Evolutionary conservation across 2,113 vertebrate genomes (phyloP), one percentile per base, ranked within the genome.

Genomic region (Hypomesus transpacificus): DNA sequence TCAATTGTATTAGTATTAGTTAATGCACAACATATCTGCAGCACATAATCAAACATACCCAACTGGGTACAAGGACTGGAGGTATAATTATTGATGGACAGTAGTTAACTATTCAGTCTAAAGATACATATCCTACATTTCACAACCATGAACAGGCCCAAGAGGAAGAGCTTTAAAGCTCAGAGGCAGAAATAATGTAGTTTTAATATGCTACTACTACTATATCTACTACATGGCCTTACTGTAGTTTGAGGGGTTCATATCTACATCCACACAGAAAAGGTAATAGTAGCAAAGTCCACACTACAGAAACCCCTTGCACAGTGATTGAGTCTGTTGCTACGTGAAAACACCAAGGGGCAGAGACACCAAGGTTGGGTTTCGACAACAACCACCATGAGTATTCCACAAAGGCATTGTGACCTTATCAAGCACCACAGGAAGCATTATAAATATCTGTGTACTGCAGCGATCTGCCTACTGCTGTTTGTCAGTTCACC

Each of bases 311-410:
- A 28, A 80, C 74, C 59, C 71, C 75, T 79, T 85, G 82, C 87
- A 90, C 90, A 91, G 87, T 88, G 87, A 84, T 84, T 31, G 16
- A 76, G 82, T 89, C 84, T 70, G 80, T 80, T 88, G 85, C 78
- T 82, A 20, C 11, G 46, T 39, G n/a, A 20, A 14, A 82, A 58
- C 56, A 82, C 68, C 74, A 64, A 22, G 70, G 52, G 79, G 73
- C 66, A 71, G 84, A 81, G 76, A 76, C 75, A 80, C 82, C 86
- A 84, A 77, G 56, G 77, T 79, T 83, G 81, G 76, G 77, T 85
- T 31, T 77, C 68, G 74, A 72, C 58, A 66, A 69, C 71, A 59
- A 75, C 80, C 39, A 50, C 14, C 74, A 68, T 82, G 82, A 79
- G 78, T 67, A 78, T 57, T 74, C 74, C 66, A 46, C 63, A 71